Evolutionary conservation across 1,140 invertebrate genomes (phyloP), one percentile per base, ranked within the genome.

Genomic region (Arion vulgaris): DNA sequence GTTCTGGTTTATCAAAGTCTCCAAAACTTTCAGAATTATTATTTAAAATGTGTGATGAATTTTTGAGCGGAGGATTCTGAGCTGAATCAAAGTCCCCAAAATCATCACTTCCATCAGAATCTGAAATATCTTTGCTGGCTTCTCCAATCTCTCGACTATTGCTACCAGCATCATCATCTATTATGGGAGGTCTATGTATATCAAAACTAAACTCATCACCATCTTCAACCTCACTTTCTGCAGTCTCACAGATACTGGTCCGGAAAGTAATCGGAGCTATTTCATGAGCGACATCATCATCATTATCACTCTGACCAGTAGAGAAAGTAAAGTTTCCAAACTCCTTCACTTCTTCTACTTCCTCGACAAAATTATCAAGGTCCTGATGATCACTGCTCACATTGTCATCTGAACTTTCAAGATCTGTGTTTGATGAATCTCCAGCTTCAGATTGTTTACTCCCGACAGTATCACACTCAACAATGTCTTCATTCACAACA

Each of bases 1-100:
- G 62, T 13, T 80, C 36, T 57, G 68, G 38, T 32, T 74, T 82
- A 45, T 83, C 83, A 66, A 88, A 88, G 66, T 85, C 81, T 36
- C 86, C 86, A 86, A 88, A 87, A 45, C 85, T 85, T 57, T n/a
- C 17, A 41, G 83, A 83, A 34, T 85, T 80, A 81, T 84, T 74
- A 28, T 28, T 15, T 80, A 34, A 1, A 32, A 32, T 32, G 7
- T 5, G 4, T 7, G 17, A 5, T 36, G 74, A 19, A 53, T 34
- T 51, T 2, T 34, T 32, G 32, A 26, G 45, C 15, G 51, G 34
- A 32, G n/a, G 19, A 26, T 39, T 62, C 23, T 28, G n/a, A n/a
- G 38, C 39, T n/a, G 69, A 41, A 19, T 81, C 51, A 76, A 66
- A 45, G 0, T 75, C 51, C 2, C 69, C 51, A 76, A 66, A 45